These are phyloP conservation scores for Cyphomyrus plagiostoma DNA, from an alignment of 2,113 vertebrate genomes.

Conservation along the genomic window DNA sequence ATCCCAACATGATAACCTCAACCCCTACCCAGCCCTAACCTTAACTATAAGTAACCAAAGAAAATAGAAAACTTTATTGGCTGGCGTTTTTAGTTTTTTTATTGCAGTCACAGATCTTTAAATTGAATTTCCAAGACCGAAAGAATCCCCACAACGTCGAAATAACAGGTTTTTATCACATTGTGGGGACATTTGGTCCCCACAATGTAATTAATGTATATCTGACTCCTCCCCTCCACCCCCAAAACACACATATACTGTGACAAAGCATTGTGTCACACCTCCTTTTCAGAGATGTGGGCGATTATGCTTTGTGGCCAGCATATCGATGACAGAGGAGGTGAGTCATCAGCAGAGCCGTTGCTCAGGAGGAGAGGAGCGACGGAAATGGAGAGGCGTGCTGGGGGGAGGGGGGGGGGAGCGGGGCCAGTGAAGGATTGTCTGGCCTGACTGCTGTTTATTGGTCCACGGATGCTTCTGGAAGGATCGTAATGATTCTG, in stretches of 20 bases:
- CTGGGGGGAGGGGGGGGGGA: slow-evolving; percentile 15
- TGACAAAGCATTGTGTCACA: slow-evolving; percentile 13
- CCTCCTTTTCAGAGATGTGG: not conserved
- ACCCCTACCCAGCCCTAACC: no score
- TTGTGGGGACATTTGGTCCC: no score
- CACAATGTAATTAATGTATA: no score
- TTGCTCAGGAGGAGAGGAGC: slow-evolving; percentile 30
- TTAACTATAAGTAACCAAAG: no score
- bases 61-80: no score
- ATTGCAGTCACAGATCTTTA: no score
- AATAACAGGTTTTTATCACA: no score
- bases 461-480: slow-evolving; percentile 40
- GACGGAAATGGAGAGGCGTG: slow-evolving; percentile 22
- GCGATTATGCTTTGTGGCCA: slow-evolving; percentile 17
- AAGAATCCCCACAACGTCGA: no score
- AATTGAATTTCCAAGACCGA: no score
- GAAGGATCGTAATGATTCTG: slow-evolving; percentile 41
- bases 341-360: slow-evolving; percentile 42
- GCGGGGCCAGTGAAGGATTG: slow-evolving; percentile 36
- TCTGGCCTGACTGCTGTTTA: slow-evolving; percentile 46
- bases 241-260: not conserved
- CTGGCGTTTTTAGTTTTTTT: no score
- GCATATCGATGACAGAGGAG: slow-evolving; percentile 40
- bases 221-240: no score
- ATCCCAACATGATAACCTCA: no score